Percentiles rank a stretch among this genome's conserved stretches.
Conservation (phyloP, 2,113 vertebrate genomes). For the Zosterops pallidus region DNA sequence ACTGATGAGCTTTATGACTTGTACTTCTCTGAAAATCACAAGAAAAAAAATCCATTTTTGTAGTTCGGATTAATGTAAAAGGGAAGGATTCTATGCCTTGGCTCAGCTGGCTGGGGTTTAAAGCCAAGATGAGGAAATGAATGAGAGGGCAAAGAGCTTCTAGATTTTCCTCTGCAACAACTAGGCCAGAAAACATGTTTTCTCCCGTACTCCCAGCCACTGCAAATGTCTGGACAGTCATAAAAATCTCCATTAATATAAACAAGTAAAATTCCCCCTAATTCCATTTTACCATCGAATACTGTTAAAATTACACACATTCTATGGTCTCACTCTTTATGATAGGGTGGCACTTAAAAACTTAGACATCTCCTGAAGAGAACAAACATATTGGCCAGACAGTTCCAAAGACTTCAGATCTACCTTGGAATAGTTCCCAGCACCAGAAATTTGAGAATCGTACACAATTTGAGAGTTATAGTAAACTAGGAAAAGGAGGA, state of each 20-base stretch:
- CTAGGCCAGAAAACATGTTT: background rate
- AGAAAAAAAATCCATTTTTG: background rate
- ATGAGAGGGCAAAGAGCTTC: background rate
- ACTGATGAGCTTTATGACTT: conserved; percentile 91
- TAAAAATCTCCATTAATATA: background rate
- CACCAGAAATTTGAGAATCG: background rate
- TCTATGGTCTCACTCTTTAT: background rate
- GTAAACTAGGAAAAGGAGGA: background rate
- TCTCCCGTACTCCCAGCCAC: background rate
- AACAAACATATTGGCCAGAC: background rate
- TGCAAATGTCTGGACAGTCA: accelerated
- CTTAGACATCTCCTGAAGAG: background rate
- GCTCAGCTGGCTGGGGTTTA: background rate
- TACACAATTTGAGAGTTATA: background rate
- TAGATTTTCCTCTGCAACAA: background rate
- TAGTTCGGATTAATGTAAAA: background rate
- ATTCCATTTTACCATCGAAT: background rate
- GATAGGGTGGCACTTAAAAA: background rate
- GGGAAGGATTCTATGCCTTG: background rate
- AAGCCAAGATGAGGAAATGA: background rate
- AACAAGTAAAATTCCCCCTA: background rate
- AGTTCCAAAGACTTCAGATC: background rate
- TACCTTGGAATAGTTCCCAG: background rate
- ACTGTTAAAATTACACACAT: background rate
- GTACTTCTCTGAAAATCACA: conserved; percentile 82